phyloP scores from a whole-genome alignment of 2,797 vertebrate species.

The Galagoides demidoff region DNA sequence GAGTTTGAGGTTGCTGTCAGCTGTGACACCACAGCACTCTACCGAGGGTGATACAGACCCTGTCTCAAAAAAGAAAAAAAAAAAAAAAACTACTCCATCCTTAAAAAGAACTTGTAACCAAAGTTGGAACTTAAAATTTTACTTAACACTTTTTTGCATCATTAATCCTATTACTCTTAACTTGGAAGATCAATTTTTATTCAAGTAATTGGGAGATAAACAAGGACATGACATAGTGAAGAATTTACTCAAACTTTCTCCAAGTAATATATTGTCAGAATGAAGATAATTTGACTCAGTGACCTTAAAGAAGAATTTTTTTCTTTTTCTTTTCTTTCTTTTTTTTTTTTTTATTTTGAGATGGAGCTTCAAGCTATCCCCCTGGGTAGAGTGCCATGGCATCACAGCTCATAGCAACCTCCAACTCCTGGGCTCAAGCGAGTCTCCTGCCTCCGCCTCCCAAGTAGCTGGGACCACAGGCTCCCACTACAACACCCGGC shows the following conservation, averaged over 20 bases:
- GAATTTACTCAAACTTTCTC: not conserved
- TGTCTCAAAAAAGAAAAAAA: no score
- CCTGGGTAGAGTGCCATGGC: no score
- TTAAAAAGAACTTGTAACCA: not conserved
- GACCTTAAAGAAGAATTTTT: not conserved
- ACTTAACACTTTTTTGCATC: not conserved
- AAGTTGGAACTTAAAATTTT: constrained; percentile 17
- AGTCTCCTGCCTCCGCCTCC: no score
- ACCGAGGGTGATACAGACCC: no score
- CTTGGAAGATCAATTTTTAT: not conserved
- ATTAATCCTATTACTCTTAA: not conserved
- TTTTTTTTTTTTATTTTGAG: no score
- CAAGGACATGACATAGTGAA: not conserved
- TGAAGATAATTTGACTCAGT: not conserved
- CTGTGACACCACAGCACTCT: no score
- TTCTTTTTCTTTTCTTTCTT: not conserved
- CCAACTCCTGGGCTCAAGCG: no score
- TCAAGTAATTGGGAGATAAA: constrained; percentile 31
- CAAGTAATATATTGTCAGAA: not conserved
- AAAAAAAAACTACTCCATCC: not conserved
- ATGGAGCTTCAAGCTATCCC: no score
- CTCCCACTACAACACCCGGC: no score
- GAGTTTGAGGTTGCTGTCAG: no score
- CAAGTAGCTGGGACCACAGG: no score
- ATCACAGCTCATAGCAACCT: no score